Evolutionary conservation across 1,140 invertebrate species (phyloP), one percentile per base, ranked within the genome.

Genomic region (Papilio xuthus): DNA sequence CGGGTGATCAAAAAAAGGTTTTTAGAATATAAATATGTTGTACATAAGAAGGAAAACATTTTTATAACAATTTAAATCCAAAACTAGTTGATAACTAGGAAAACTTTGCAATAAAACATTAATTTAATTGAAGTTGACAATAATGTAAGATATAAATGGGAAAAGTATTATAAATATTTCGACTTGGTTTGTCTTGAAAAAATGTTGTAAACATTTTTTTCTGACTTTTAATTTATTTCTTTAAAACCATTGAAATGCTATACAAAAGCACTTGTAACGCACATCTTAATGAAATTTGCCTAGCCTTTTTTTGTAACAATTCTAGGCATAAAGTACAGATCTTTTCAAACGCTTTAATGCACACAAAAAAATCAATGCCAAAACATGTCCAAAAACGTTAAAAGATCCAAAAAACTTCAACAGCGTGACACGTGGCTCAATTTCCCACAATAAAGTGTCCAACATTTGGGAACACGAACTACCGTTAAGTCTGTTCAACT

Each of bases 401-500:
- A 4, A 37, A 41, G 9, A 15, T 70, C 12, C 26, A 73, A 44
- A 73, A 26, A 44, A 47, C n/a, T 50, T 26, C 37, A 26, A 23
- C 13, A 2, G 47, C 20, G 41, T 47, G 42, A 73, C 71, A 73
- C 42, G 20, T 23, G 26, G 42, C 13, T 23, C n/a, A 26, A 47
- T 9, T 73, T 73, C 71, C 42, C 71, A 73, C 71, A 42, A 44
- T 73, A 73, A 73, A 73, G 71, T 73, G 42, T 73, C 41, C 13
- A 73, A 73, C 71, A 44, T 44, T 47, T 73, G 41, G n/a, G 1
- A 73, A 73, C 71, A 73, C 20, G 71, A 73, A 73, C 42, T 73
- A 73, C 71, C n/a, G 37, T 73, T 73, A 73, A 73, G 42, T 73
- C 71, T 73, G 71, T 47, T 73, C 37, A 50, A 73, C 71, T 73